Conservation (phyloP, 2,888 invertebrate species). For the Tholera decimalis region DNA sequence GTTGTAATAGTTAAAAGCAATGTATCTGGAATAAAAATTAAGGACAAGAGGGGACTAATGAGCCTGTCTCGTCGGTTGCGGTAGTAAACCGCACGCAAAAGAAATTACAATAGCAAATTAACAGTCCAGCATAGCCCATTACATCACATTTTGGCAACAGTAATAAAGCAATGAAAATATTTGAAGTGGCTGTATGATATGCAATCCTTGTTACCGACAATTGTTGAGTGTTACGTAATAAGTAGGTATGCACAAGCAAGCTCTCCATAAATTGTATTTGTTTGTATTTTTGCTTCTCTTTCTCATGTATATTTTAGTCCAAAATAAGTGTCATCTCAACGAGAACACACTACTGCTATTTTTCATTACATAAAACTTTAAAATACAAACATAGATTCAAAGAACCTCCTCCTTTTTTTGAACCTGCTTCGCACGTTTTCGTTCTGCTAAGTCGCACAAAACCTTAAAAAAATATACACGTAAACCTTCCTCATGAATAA, state of each 20-base stretch:
- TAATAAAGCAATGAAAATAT: conserved; percentile 13
- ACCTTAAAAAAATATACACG: too few species aligned
- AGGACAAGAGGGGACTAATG: too few species aligned
- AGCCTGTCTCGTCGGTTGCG: not conserved
- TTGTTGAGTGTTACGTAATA: conserved; percentile 1
- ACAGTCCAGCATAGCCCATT: conserved; percentile 10
- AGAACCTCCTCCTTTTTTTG: too few species aligned
- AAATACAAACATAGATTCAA: too few species aligned
- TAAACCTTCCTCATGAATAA: too few species aligned
- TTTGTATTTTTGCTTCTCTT: not conserved
- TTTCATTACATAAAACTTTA: too few species aligned
- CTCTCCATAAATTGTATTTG: not conserved
- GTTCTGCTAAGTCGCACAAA: too few species aligned
- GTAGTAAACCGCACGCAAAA: not conserved
- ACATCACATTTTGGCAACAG: conserved; percentile 4
- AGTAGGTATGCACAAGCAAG: not conserved
- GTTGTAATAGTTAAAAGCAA: too few species aligned
- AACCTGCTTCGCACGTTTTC: too few species aligned
- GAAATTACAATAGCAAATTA: not conserved
- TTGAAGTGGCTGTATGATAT: conserved; percentile 2
- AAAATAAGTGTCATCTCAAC: not conserved
- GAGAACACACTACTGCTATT: not conserved
- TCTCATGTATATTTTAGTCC: not conserved
- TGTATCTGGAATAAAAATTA: too few species aligned
- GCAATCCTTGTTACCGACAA: conserved; percentile 5